Conservation (phyloP, 2,797 vertebrate species). For the Lacerta bilineata region DNA sequence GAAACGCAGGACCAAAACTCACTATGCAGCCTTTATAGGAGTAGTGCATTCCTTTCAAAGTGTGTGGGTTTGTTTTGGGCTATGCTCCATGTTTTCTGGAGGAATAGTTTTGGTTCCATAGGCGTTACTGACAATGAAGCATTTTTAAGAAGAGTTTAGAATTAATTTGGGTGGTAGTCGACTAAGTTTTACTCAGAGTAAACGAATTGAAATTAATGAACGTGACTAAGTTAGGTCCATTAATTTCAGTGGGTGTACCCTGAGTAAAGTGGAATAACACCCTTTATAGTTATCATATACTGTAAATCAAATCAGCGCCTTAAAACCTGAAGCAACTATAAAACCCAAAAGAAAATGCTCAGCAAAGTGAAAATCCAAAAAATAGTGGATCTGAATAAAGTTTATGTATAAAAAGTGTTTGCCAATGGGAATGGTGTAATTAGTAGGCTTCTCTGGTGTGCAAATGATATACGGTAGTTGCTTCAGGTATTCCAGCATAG, state of each 20-base stretch:
- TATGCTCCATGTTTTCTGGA: not conserved
- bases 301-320: not conserved
- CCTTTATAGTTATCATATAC: too few relatives aligned
- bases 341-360: not conserved
- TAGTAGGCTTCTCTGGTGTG: not conserved
- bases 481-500: not conserved
- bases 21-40: not conserved
- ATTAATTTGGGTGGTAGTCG: not conserved
- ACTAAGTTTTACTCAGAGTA: too few relatives aligned
- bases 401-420: not conserved
- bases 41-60: not conserved
- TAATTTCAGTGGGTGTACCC: too few relatives aligned
- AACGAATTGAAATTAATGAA: too few relatives aligned
- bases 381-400: not conserved
- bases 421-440: not conserved
- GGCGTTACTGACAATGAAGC: not conserved
- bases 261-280: too few relatives aligned
- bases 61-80: not conserved
- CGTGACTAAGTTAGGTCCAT: too few relatives aligned
- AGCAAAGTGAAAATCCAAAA: not conserved
- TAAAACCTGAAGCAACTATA: not conserved
- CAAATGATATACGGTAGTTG: not conserved
- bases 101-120: not conserved
- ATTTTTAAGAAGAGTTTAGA: not conserved
- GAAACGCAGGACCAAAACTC: too few relatives aligned